Conservation (phyloP, 92 coral and sea anemone species). For the Pocillopora grandis region DNA sequence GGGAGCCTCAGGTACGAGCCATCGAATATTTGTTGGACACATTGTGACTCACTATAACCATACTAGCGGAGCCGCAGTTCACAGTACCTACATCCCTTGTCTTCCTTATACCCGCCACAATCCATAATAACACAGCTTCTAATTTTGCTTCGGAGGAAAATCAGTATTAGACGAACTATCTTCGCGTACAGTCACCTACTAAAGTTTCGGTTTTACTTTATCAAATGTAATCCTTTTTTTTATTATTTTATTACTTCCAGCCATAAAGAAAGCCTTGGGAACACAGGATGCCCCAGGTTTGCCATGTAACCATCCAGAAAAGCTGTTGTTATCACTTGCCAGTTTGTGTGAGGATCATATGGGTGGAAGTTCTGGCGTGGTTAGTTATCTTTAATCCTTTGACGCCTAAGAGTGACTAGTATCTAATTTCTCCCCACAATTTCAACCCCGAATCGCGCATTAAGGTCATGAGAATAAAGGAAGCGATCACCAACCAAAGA, state of each 20-base stretch:
- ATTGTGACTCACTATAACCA: no score
- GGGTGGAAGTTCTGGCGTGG: constrained; percentile 99
- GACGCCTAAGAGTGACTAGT: background rate
- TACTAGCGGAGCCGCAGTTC: no score
- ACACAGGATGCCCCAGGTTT: constrained; percentile 69
- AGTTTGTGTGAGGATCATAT: constrained; percentile 81
- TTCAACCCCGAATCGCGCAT: no score
- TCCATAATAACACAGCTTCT: no score
- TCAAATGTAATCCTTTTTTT: background rate
- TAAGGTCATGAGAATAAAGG: no score
- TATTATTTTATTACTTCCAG: constrained; percentile 31
- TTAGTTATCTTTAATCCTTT: constrained; percentile 41
- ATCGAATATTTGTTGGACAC: no score
- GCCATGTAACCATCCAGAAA: constrained; percentile 75
- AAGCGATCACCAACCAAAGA: no score
- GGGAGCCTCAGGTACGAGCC: constrained; percentile 73
- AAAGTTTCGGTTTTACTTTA: background rate
- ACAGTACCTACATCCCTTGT: no score
- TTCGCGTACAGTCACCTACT: background rate
- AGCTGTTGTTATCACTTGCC: constrained; percentile 74
- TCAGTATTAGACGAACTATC: no score
- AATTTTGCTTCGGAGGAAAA: no score
- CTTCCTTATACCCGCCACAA: no score
- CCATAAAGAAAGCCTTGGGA: constrained; percentile 74
- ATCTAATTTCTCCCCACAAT: no score